Percentiles rank a stretch among this genome's conserved stretches.
Evolutionary conservation across 1,140 invertebrate species (phyloP).

Genomic region (Geopemphigus sp.): DNA sequence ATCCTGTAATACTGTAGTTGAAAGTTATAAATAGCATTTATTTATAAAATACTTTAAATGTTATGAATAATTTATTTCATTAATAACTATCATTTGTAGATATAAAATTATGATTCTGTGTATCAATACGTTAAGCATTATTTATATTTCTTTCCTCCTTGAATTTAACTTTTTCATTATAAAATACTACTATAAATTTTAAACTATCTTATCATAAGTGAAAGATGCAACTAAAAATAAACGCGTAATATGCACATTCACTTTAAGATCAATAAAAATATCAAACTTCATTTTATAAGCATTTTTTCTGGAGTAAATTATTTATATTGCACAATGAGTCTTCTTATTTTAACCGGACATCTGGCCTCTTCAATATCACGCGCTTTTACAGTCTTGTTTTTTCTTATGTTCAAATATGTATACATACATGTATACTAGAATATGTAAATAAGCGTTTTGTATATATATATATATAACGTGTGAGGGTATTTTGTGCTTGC

Average conservation of each 20-base stretch:
- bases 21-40: too few species aligned
- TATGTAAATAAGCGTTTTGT: too few species aligned
- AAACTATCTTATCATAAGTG: neutral
- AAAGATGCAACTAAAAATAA: slow-evolving; percentile 18
- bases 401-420: neutral
- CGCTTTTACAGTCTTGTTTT: neutral
- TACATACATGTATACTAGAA: too few species aligned
- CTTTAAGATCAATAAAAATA: slow-evolving; percentile 1
- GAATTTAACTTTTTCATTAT: neutral
- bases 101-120: too few species aligned
- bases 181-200: neutral
- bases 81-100: too few species aligned
- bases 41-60: too few species aligned
- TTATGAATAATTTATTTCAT: too few species aligned
- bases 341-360: slow-evolving; percentile 28
- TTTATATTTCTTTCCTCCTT: neutral
- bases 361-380: slow-evolving; percentile 44
- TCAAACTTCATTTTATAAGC: neutral
- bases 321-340: neutral
- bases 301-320: slow-evolving; percentile 8
- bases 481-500: neutral
- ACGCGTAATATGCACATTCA: neutral
- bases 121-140: neutral
- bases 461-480: neutral
- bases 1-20: too few species aligned